Evolutionary conservation across 2,797 vertebrate species (phyloP), one percentile per base, ranked within the genome.

Genomic region (Holocentrus rufus): DNA sequence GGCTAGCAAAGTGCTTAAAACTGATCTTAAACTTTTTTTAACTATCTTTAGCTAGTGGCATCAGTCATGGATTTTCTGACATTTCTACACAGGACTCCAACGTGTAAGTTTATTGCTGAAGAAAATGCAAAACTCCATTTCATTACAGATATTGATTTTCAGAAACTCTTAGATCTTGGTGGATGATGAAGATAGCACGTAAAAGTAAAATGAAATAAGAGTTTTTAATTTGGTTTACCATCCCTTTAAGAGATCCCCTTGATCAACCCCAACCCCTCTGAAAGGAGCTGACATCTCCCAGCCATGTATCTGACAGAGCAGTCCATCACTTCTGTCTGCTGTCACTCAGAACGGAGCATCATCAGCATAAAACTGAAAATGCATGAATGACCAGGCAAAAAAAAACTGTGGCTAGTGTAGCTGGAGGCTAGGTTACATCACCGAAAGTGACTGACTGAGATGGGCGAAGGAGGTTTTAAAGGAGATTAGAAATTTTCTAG

Each of bases 401-500:
- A 70, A 86, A 83, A 77, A 80, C 27, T 18, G 61, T 13, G 57
- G 66, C 77, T 79, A 62, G 76, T 82, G 92, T 91, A 93, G 90
- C 91, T 65, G 89, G 85, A 91, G 87, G 83, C 89, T 80, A 80
- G 67, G 55, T 27, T 27, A 64, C 67, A 70, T 75, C 58, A 47
- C 91, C 93, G 89, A 86, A 86, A 86, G 85, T 95, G 95, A 95
- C 94, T 92, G 94, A 95, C 93, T 90, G 93, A 92, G 93, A 92
- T 90, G 93, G 92, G 91, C 77, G 83, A 93, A 91, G 92, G 75
- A 92, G 94, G 74, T 93, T 94, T 94, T 92, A 90, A 27, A 62
- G 92, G 55, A 94, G 94, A 95, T 93, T 92, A 95, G 92, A 94
- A 93, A 79, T 94, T 23, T 93, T 94, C 94, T 94, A 96, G 94